phyloP scores from a whole-genome alignment of 2,113 vertebrate genomes.

The Ia io region DNA sequence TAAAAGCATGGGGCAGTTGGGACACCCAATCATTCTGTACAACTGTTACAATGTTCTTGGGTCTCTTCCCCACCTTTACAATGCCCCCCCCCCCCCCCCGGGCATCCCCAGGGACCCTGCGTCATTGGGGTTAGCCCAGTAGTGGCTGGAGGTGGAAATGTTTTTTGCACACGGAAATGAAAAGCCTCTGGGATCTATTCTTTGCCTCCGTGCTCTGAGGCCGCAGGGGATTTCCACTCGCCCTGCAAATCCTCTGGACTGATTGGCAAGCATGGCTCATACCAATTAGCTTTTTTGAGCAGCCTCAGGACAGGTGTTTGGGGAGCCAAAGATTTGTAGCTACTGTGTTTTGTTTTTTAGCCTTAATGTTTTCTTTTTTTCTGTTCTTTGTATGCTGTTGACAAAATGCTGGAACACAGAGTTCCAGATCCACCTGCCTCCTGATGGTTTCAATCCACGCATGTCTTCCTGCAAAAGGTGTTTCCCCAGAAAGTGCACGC shows the following conservation, averaged over 20 bases:
- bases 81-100: no score
- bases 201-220: neutral
- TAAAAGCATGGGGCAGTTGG: neutral
- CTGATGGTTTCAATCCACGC: neutral
- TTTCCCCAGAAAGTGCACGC: neutral
- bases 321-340: neutral
- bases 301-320: conserved; percentile 46
- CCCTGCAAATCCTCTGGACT: conserved; percentile 34
- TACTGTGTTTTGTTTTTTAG: neutral
- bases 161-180: neutral
- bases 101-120: neutral
- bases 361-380: neutral
- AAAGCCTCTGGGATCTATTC: neutral
- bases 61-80: neutral
- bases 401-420: neutral
- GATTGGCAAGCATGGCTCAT: conserved; percentile 5
- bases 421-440: neutral
- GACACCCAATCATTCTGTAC: neutral
- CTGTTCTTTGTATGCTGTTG: neutral
- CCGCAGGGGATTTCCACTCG: neutral
- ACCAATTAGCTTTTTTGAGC: conserved; percentile 38
- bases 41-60: neutral
- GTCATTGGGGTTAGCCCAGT: neutral
- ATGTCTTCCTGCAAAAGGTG: neutral
- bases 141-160: neutral